Conservation (phyloP, 2,797 vertebrate species). For the Ibycter americanus region DNA sequence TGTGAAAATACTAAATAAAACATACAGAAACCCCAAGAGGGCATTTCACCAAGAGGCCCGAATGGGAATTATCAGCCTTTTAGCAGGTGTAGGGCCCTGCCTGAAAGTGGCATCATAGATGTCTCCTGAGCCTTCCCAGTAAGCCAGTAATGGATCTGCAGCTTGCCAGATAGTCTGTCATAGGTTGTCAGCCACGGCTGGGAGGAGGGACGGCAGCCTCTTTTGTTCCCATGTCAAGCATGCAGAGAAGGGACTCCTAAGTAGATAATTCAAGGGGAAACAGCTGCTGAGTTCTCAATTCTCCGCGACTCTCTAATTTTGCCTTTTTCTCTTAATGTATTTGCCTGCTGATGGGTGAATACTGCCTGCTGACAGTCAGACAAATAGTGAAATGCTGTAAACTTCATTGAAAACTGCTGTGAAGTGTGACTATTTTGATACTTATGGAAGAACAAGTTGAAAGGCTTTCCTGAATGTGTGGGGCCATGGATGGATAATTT, state of each 20-base stretch:
- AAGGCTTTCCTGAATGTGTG: not conserved
- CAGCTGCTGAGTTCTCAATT: slow-evolving; percentile 63
- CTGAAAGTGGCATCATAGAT: slow-evolving; percentile 37
- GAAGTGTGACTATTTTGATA: not conserved
- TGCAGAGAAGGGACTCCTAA: slow-evolving; percentile 36
- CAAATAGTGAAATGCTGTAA: not conserved
- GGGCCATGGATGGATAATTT: not conserved
- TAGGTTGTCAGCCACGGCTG: slow-evolving; percentile 54
- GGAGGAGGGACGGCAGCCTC: slow-evolving; percentile 34
- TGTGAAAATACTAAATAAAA: slow-evolving; percentile 40
- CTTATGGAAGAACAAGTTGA: not conserved
- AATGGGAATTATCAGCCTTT: slow-evolving; percentile 52
- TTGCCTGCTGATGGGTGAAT: slow-evolving; percentile 24
- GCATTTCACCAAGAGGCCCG: not conserved
- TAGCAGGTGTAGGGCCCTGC: slow-evolving; percentile 35
- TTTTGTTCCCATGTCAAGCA: slow-evolving; percentile 51
- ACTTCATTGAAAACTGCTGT: not conserved
- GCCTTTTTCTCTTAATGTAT: not conserved
- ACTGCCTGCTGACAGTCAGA: not conserved
- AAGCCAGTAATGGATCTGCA: slow-evolving; percentile 44
- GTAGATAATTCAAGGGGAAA: slow-evolving; percentile 53
- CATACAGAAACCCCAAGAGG: slow-evolving; percentile 43
- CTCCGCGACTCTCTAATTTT: slow-evolving; percentile 32
- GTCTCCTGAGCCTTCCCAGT: slow-evolving; percentile 51
- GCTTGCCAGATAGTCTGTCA: slow-evolving; percentile 58